Percentiles rank a stretch among this genome's conserved stretches.
Evolutionary conservation across 2,797 vertebrate species (phyloP).

Genomic region (Channa striata): DNA sequence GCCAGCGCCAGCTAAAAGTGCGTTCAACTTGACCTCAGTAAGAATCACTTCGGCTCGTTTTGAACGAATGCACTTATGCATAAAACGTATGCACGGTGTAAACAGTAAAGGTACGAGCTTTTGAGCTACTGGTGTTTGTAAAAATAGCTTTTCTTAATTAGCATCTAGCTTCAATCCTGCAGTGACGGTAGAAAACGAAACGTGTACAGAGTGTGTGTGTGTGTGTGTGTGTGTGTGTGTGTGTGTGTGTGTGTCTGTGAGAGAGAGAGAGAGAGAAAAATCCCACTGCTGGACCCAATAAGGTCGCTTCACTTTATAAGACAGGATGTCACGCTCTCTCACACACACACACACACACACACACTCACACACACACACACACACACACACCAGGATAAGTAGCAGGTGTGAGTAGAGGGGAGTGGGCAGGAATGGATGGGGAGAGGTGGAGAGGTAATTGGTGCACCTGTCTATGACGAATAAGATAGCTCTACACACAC

Average conservation of each 20-base stretch:
- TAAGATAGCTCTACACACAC: conserved; percentile 64
- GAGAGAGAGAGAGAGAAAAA: conserved; percentile 10
- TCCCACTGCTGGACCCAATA: conserved; percentile 45
- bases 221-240: conserved; percentile 13
- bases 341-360: conserved; percentile 8
- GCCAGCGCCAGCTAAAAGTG: not conserved
- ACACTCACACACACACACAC: conserved; percentile 5
- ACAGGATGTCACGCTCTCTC: conserved; percentile 48
- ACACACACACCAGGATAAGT: conserved; percentile 65
- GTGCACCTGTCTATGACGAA: conserved; percentile 67
- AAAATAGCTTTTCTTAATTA: conserved; percentile 63
- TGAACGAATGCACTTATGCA: not conserved
- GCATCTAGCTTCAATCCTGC: conserved; percentile 46
- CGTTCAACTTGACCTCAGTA: conserved; percentile 16
- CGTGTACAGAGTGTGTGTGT: too few species aligned
- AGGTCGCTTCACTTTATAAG: conserved; percentile 47
- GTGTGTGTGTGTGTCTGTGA: conserved; percentile 19
- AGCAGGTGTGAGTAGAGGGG: conserved; percentile 68
- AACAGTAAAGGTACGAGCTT: conserved; percentile 6
- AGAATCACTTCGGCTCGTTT: conserved; percentile 7
- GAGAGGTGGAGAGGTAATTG: conserved; percentile 73
- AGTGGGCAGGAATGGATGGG: conserved; percentile 50
- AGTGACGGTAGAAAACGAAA: conserved; percentile 38
- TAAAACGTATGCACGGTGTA: conserved; percentile 7
- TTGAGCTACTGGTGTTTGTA: not conserved